phyloP scores from a whole-genome alignment of 2,113 vertebrate species.

The Myotis yumanensis region DNA sequence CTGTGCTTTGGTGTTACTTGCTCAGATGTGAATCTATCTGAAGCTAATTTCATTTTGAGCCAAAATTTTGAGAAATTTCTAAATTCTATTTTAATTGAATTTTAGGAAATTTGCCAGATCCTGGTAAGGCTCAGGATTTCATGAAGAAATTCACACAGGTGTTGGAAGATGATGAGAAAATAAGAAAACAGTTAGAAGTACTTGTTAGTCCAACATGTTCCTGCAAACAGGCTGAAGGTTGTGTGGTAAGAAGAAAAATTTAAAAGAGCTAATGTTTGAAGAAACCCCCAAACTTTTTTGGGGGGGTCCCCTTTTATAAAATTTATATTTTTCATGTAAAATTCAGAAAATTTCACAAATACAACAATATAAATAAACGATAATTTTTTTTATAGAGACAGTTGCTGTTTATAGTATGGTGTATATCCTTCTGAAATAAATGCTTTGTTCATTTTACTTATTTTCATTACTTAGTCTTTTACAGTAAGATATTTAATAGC shows the following conservation, averaged over 20 bases:
- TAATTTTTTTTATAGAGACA: neutral
- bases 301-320: neutral
- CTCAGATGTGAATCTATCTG: neutral
- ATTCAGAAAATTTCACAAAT: constrained; percentile 10
- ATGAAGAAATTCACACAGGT: constrained; percentile 99
- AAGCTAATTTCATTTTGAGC: constrained; percentile 3
- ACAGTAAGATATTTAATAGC: neutral
- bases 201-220: constrained; percentile 90
- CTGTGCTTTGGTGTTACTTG: neutral
- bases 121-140: constrained; percentile 98
- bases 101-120: constrained; percentile 96
- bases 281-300: neutral
- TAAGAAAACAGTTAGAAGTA: constrained; percentile 90
- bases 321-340: neutral
- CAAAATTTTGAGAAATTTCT: constrained; percentile 20
- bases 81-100: constrained; percentile 53
- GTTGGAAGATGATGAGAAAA: constrained; percentile 96
- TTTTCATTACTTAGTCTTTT: neutral
- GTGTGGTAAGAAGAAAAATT: constrained; percentile 86
- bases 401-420: neutral
- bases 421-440: neutral
- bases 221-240: constrained; percentile 90
- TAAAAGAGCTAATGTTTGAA: neutral
- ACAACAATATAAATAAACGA: neutral
- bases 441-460: neutral